Base-by-base conservation (phyloP, 1,140 invertebrate genomes). In the Polypedilum vanderplanki region DNA sequence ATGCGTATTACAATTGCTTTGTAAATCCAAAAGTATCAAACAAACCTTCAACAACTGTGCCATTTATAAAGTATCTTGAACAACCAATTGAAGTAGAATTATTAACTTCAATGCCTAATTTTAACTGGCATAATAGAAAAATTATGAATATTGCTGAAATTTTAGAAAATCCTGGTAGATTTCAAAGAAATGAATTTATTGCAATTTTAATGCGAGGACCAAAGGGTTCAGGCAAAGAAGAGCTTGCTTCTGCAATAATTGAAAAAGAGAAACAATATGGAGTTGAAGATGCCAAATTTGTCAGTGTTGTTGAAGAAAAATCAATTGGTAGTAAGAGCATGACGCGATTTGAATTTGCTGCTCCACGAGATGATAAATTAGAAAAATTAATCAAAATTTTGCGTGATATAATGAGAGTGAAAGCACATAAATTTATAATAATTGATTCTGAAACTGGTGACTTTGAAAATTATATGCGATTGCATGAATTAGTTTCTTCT, bases 41-140 rank as follows among this genome's bases (percentile, higher is more conserved):
- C 12, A 18, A 17, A 70, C 1, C 15, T 10, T 7, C 9, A 1
- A 20, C 65, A 20, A 70, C 20, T 70, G 9, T 18, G 17, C 5
- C 15, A 10, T 70, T 20, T 22, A n/a, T 20, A 70, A 70, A 70
- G n/a, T 70, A 70, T 70, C 65, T 70, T 9, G 18, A 18, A 3
- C 65, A 70, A 70, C 20, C 65, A 2, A 70, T 70, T 70, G 65
- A 70, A 18, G 65, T 20, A 18, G 18, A 70, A n/a, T 8, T 18
- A n/a, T 12, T 70, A n/a, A 4, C 12, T 12, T 12, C n/a, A 1
- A 57, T 57, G 17, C 65, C 65, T 18, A 9, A 70, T 18, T 70
- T 70, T 22, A 70, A 70, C 20, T 70, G 65, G 65, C 65, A 70
- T 22, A 70, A 22, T 70, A 17, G 20, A 10, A 18, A 70, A 20